Evolutionary conservation across 2,797 vertebrate species (phyloP).

Genomic region (Spinus olivaceus): DNA sequence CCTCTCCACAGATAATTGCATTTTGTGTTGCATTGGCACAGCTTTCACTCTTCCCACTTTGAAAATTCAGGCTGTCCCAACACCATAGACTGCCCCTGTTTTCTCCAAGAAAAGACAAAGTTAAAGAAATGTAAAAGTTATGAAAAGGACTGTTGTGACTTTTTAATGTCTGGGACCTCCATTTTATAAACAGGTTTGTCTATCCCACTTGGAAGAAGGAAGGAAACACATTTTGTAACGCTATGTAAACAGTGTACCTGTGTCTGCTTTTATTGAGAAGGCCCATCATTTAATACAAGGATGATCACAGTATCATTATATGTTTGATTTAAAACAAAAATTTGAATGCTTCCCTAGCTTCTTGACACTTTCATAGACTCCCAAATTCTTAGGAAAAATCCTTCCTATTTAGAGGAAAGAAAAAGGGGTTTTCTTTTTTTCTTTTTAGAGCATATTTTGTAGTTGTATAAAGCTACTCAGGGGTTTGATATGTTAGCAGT

Average conservation of each 20-base stretch:
- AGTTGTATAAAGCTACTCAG: not conserved
- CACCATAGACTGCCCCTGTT: not conserved
- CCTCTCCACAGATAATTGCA: not conserved
- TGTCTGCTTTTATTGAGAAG: not conserved
- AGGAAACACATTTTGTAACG: not conserved
- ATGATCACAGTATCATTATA: not conserved
- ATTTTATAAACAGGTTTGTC: not conserved
- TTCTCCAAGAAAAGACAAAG: not conserved
- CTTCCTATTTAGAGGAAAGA: not conserved
- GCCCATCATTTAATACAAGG: not conserved
- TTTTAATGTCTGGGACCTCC: not conserved
- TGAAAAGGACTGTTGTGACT: not conserved
- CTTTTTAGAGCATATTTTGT: not conserved
- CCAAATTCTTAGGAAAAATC: not conserved
- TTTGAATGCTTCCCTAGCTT: not conserved
- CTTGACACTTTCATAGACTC: not conserved
- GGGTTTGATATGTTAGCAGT: not conserved
- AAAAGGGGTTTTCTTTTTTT: not conserved
- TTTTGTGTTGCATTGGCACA: not conserved
- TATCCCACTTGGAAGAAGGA: not conserved
- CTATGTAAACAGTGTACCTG: not conserved
- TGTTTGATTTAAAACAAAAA: not conserved
- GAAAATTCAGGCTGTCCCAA: not conserved
- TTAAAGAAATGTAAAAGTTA: not conserved
- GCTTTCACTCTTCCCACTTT: not conserved